These are phyloP conservation scores for Pitangus sulphuratus DNA, from an alignment of 2,797 vertebrate genomes.

Conservation along the genomic window DNA sequence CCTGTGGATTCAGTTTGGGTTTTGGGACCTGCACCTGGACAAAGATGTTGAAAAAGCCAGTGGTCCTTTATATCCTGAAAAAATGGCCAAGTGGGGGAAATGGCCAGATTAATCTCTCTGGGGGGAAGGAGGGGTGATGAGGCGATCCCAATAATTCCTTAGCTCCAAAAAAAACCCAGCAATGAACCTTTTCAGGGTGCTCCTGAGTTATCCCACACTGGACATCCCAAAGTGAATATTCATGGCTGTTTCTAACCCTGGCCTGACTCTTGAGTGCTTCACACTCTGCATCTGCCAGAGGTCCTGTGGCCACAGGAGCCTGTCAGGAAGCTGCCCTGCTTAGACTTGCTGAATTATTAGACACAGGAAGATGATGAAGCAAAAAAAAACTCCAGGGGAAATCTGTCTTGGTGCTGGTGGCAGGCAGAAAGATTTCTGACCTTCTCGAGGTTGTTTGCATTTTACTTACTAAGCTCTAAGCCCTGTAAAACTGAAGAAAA, in stretches of 20 bases:
- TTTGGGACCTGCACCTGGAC: background rate
- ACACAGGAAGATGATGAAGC: background rate
- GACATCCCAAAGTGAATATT: background rate
- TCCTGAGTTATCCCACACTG: background rate
- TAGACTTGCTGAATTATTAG: background rate
- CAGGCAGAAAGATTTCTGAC: background rate
- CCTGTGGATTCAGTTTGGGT: fast-evolving
- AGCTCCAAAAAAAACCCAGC: background rate
- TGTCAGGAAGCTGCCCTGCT: background rate
- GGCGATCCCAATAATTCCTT: background rate
- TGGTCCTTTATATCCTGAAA: background rate
- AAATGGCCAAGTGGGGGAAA: background rate
- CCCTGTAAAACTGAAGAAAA: background rate
- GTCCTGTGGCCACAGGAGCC: background rate
- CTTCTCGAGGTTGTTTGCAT: background rate
- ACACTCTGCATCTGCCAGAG: background rate
- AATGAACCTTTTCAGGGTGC: background rate
- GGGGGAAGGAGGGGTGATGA: background rate
- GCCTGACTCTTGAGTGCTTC: background rate
- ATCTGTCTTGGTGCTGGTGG: background rate
- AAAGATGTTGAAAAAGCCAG: background rate
- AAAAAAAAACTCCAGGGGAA: background rate
- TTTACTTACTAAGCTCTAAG: background rate
- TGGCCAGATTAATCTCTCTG: background rate
- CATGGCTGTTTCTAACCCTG: background rate